These are phyloP conservation scores for Subacronicta megacephala DNA, from an alignment of 2,888 invertebrate genomes.

Conservation along the genomic window DNA sequence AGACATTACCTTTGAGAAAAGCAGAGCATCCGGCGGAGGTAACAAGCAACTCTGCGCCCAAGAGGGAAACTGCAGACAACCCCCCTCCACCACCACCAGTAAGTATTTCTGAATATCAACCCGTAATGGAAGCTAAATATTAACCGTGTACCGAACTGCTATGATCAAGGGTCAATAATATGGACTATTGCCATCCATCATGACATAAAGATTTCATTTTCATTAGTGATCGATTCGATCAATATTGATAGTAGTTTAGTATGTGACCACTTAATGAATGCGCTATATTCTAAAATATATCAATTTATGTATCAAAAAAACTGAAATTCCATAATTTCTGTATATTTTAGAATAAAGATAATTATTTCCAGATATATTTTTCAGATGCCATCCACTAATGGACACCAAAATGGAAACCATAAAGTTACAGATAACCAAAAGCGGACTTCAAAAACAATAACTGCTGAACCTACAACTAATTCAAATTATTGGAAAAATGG, in stretches of 20 bases:
- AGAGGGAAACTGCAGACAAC: conserved; percentile 70
- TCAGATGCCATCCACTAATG: conserved; percentile 80
- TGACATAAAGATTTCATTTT: too few relatives aligned
- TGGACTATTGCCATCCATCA: too few relatives aligned
- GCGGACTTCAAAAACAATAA: conserved; percentile 26
- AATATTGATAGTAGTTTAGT: too few relatives aligned
- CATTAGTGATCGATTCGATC: too few relatives aligned
- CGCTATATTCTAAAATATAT: too few relatives aligned
- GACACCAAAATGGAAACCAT: conserved; percentile 73
- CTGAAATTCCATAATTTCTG: too few relatives aligned
- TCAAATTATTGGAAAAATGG: conserved; percentile 76
- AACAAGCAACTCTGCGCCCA: conserved; percentile 58
- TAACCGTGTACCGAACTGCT: too few relatives aligned
- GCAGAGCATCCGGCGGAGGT: conserved; percentile 58
- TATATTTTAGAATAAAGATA: too few relatives aligned
- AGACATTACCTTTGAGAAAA: conserved; percentile 75
- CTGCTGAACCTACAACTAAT: conserved; percentile 64
- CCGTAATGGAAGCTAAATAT: too few relatives aligned
- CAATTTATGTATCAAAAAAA: too few relatives aligned
- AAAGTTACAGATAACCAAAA: conserved; percentile 61
- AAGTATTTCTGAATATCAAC: conserved; percentile 57
- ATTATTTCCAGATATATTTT: conserved; percentile 39
- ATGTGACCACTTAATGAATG: too few relatives aligned
- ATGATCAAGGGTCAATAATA: too few relatives aligned
- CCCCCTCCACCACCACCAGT: conserved; percentile 91